A percentile compares a stretch with the other conserved stretches of the same genome.
These are phyloP conservation scores for Brachionus koreanus DNA, from an alignment of 1,140 invertebrate genomes.

Conservation along the genomic window DNA sequence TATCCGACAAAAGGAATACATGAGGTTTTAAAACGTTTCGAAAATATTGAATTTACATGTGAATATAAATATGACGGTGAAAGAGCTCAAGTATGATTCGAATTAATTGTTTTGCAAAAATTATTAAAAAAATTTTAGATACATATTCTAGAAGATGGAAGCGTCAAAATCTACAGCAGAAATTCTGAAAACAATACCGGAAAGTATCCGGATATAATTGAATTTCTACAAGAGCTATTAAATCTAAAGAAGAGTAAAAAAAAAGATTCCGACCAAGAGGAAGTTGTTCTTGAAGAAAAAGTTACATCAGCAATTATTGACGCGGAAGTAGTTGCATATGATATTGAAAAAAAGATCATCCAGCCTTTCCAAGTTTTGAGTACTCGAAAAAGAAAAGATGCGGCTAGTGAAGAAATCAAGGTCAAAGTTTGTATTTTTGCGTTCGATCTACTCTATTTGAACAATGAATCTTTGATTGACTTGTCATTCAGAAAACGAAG, in stretches of 20 bases:
- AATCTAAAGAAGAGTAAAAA: conserved; percentile 59
- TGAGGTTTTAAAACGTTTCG: conserved; percentile 86
- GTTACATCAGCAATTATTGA: conserved; percentile 79
- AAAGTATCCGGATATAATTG: conserved; percentile 94
- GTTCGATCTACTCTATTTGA: conserved; percentile 93
- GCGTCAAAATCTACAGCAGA: conserved; percentile 80
- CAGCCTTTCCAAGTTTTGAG: conserved; percentile 94
- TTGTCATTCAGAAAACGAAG: conserved; percentile 73
- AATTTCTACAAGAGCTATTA: conserved; percentile 46
- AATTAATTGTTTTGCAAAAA: conserved; percentile 52
- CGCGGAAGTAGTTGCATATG: conserved; percentile 95
- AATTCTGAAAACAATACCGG: conserved; percentile 97
- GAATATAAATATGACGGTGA: conserved; percentile 99
- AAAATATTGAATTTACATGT: conserved; percentile 86
- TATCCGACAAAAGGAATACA: conserved; percentile 84
- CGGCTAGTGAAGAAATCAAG: conserved; percentile 40
- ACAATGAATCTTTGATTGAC: conserved; percentile 78
- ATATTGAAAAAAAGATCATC: conserved; percentile 80
- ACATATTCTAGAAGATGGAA: conserved; percentile 68
- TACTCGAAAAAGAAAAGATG: conserved; percentile 82
- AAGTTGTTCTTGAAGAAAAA: conserved; percentile 60
- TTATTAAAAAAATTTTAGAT: conserved; percentile 60
- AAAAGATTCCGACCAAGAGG: conserved; percentile 58
- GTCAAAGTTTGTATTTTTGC: conserved; percentile 83
- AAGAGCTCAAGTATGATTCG: conserved; percentile 78